Conservation (phyloP, 2,113 vertebrate genomes). For the Saimiri boliviensis region DNA sequence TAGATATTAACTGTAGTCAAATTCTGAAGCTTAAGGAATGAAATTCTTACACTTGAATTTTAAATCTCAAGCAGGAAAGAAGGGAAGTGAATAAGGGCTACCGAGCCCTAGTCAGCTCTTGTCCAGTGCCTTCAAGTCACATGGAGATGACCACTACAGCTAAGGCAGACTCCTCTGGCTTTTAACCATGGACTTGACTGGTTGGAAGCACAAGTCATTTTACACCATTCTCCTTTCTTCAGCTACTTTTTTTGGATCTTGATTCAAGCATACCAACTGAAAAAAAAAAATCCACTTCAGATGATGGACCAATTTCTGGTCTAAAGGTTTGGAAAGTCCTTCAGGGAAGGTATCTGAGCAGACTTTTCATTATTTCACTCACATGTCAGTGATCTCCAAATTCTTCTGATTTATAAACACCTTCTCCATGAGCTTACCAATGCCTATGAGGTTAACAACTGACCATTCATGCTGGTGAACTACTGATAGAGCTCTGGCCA, state of each 20-base stretch:
- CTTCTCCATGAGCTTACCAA: background rate
- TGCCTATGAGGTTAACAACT: background rate
- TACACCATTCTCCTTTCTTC: background rate
- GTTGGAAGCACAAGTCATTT: background rate
- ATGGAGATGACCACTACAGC: background rate
- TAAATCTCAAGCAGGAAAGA: background rate
- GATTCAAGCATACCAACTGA: background rate
- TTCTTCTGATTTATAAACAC: background rate
- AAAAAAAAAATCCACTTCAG: background rate
- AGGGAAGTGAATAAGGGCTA: background rate
- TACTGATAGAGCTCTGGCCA: background rate
- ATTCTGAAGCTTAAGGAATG: background rate
- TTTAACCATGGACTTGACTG: background rate
- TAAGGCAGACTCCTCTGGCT: background rate
- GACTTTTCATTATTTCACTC: background rate
- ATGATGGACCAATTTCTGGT: background rate
- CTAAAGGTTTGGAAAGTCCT: background rate
- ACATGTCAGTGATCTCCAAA: background rate
- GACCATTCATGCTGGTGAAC: background rate
- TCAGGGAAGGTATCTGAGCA: background rate
- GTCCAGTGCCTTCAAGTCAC: accelerated
- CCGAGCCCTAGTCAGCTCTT: background rate
- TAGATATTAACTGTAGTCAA: background rate
- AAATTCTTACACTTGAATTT: background rate
- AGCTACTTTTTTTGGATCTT: background rate